Percentiles rank a stretch among this genome's conserved stretches.
These are phyloP conservation scores for Octodon degus DNA, from an alignment of 2,113 vertebrate species.

Conservation along the genomic window DNA sequence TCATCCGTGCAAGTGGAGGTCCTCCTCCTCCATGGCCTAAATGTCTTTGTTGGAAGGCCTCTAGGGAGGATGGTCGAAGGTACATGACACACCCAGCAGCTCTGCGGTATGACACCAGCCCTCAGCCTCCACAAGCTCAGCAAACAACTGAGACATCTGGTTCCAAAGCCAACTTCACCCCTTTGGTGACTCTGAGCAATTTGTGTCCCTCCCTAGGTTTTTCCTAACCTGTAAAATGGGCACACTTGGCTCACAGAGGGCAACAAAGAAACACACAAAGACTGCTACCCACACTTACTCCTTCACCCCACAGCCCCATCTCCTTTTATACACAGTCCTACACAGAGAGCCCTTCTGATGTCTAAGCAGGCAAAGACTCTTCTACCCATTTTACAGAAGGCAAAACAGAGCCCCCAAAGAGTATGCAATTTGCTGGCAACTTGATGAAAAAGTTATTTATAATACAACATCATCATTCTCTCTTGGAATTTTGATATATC, in stretches of 20 bases:
- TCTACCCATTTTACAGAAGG: neutral
- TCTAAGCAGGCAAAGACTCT: too few species aligned
- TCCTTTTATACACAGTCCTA: neutral
- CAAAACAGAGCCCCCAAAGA: neutral
- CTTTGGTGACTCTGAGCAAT: neutral
- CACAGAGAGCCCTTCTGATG: neutral
- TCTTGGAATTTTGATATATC: neutral
- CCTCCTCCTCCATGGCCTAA: neutral
- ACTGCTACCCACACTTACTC: neutral
- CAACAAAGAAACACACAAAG: fast-evolving
- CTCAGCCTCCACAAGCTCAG: too few species aligned
- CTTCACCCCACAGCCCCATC: neutral
- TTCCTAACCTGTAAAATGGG: neutral
- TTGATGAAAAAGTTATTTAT: neutral
- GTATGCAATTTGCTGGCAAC: neutral
- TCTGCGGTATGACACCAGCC: neutral
- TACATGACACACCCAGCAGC: neutral
- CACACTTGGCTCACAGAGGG: neutral
- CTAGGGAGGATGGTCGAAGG: too few species aligned
- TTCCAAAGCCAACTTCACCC: neutral
- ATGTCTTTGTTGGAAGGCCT: neutral
- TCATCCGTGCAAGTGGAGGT: neutral
- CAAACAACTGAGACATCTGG: neutral
- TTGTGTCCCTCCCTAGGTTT: neutral
- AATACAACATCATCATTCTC: neutral